Evolutionary conservation across 2,797 vertebrate species (phyloP), one percentile per base, ranked within the genome.

Genomic region (Lacerta agilis): DNA sequence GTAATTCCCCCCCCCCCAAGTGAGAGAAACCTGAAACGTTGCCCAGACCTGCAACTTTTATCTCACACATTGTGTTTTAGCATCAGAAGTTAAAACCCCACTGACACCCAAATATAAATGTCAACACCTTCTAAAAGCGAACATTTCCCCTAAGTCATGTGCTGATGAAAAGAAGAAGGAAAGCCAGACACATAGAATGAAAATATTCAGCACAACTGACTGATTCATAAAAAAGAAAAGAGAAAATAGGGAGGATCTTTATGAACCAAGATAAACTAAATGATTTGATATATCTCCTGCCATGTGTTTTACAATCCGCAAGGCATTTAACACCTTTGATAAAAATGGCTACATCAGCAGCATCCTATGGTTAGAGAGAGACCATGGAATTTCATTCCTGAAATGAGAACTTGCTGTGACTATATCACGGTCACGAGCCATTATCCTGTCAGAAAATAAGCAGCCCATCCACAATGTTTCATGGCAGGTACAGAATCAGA

Each of bases 291-390:
- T 87, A 83, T 92, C 5, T 76, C 23, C 23, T 87, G 29, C 79
- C 20, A 41, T 55, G 67, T 75, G 58, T 76, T 93, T 88, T 86
- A 79, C 33, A 86, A 86, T 36, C 1, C 11, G 49, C 10, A n/a
- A 58, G 15, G 55, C 45, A 83, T 38, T 82, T 75, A 55, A 1
- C 89, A 61, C 11, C 17, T 0, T 43, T 81, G 67, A 86, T 87
- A 87, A 88, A 90, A 89, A 45, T 45, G 33, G 43, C 38, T 89
- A 29, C 4, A 75, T 58, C 8, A 83, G 38, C n/a, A 91, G 72
- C 11, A 86, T 79, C 13, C 25, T 79, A 15, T 69, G 41, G 8
- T 38, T 38, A 2, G 15, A 36, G 61, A 80, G 3, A 1, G 0
- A 45, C 23, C 10, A 72, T 27, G 83, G 72, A 90, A 82, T 88